Base-by-base conservation (phyloP, 2,888 invertebrate species). In the Philopedon plagiatum region DNA sequence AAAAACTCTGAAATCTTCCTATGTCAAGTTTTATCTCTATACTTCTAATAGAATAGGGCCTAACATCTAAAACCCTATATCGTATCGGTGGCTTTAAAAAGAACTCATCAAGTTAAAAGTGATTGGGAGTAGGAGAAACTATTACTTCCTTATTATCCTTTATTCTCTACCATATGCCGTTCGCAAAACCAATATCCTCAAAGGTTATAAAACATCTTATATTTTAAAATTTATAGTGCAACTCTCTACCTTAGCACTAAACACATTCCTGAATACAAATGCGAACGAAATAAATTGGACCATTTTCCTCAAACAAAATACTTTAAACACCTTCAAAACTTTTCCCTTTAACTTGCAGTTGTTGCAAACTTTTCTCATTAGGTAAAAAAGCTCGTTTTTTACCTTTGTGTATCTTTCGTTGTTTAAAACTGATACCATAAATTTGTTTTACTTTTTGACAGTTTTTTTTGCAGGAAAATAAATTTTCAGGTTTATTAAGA, bases 281-380 rank as follows among this genome's bases (percentile, higher is more conserved):
- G 29, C 49, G 15, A 32, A 26, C 29, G 34, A 49, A 46, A 62
- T 62, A 62, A 62, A 62, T 62, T 62, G 62, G 32, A 21, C 62
- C 32, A 71, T 29, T 65, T 60, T 44, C 49, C 62, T 18, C 11
- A 61, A 61, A 61, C 56, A 67, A 63, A 63, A 44, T 61, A 49
- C 60, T 29, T 56, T 23, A 61, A 60, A 68, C 56, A 63, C 63
- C 57, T 69, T 56, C 5, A 46, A 32, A 70, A 70, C 57, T 70
- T 70, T 70, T 64, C 51, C 44, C 46, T 70, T 58, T 51, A 64
- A 64, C 18, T 62, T 62, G 46, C 39, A 54, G 41, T 44, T 54
- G 49, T 63, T 57, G 29, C 26, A 68, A 72, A 72, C 62, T 72
- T 72, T 72, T 67, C 72, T 72, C 67, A 72, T 72, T 67, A 72